Evolutionary conservation across 2,797 vertebrate species (phyloP), one percentile per base, ranked within the genome.

Genomic region (Chloroceryle amazona): DNA sequence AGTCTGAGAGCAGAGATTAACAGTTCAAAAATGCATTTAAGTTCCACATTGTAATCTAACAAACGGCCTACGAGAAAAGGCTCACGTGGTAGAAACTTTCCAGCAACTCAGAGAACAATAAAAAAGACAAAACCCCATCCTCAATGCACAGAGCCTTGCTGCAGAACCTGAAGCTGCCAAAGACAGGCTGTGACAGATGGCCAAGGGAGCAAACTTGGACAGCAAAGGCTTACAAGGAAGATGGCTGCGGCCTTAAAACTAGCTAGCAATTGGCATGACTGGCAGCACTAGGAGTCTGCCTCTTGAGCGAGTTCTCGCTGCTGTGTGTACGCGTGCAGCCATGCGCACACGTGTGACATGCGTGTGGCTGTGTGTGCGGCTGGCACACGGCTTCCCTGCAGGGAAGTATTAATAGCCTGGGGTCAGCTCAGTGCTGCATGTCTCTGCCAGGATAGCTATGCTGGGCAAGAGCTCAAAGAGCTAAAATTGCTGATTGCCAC

Each of bases 181-280:
- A 81, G 0, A 0, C 87, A 47, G 41, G 82, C 91, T 94, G 51
- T 95, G 93, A 96, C 96, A 97, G 96, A 96, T 95, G 96, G 96
- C 82, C 87, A 93, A 9, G 54, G 89, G 81, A 94, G 70, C 79
- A 84, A 83, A 94, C 89, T 96, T 94, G 94, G 96, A 97, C 95
- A 94, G 87, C 87, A 79, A 86, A 88, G 75, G 87, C 89, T 96
- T 95, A 92, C 92, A 96, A 95, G 95, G 82, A 96, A 96, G 93
- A 90, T 35, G 62, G 73, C 75, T 52, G 89, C 29, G 42, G 90
- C 89, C 94, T 90, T 91, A 89, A 94, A 96, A 81, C 79, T 78
- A 80, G 52, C 61, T 72, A 68, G 76, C 13, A 94, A 83, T 31
- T 91, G 94, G 85, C 70, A 62, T 4, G 72, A 41, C 35, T 83